Percentiles rank a stretch among this genome's conserved stretches.
phyloP scores from a whole-genome alignment of 2,797 vertebrate genomes.

The Alcedo atthis region DNA sequence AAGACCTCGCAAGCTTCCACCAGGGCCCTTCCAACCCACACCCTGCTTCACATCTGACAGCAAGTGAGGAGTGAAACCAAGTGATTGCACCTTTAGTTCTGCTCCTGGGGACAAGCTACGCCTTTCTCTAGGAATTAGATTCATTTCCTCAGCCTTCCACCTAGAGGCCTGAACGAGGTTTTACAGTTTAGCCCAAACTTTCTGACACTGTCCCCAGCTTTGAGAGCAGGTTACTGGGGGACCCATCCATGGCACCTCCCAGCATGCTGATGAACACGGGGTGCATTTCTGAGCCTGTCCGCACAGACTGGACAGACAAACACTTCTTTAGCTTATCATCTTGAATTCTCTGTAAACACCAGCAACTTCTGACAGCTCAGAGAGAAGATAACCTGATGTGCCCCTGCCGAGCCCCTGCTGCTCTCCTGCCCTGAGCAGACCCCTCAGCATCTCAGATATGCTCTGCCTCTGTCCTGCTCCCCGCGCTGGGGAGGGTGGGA shows the following conservation, averaged over 20 bases:
- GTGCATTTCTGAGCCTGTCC: neutral
- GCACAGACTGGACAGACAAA: neutral
- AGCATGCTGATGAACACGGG: rapidly evolving
- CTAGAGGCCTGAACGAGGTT: neutral
- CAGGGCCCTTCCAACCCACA: neutral
- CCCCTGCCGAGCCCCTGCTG: neutral
- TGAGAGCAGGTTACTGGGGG: neutral
- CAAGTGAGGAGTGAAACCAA: neutral
- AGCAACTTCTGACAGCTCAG: rapidly evolving
- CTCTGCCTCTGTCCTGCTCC: neutral
- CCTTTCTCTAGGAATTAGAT: neutral
- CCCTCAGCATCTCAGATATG: neutral
- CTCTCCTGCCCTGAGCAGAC: neutral
- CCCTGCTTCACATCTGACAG: conserved; percentile 7
- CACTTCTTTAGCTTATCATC: neutral
- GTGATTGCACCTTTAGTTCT: neutral
- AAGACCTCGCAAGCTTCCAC: neutral
- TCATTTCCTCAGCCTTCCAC: conserved; percentile 22
- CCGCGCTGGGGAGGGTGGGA: neutral
- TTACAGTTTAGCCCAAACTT: neutral
- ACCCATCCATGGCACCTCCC: neutral
- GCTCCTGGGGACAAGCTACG: neutral
- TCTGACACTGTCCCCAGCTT: neutral
- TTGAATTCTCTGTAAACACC: neutral
- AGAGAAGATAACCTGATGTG: neutral